Base-by-base conservation (phyloP, 2,113 vertebrate species). In the Ailurus styani region DNA sequence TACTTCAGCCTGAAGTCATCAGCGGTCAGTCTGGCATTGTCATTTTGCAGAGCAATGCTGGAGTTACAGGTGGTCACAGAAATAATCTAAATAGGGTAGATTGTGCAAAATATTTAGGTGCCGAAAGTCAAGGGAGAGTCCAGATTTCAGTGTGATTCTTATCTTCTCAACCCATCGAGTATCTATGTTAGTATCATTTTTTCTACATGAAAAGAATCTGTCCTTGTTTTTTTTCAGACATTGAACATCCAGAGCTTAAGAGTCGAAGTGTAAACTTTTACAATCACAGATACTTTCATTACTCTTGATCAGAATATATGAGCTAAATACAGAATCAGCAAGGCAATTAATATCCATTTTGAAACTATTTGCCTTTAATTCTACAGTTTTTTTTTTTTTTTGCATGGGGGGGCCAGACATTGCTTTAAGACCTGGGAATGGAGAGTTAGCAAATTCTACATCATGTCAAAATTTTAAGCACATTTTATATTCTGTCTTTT, bases 1-100 rank as follows among this genome's bases (percentile, higher is more conserved):
- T 98, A 99, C 99, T 99, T 99, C 93, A 99, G 96, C 87, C 98
- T 99, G 97, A 99, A 99, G 98, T 99, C 99, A 1, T 99, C 99
- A 0, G 99, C 98, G 0, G 99, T 98, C 97, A 99, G 98, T 91
- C 98, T 98, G 95, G 99, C 98, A 0, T 99, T 99, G 98, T 99
- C 99, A 0, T 98, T 98, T 95, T 99, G 99, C 89, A 99, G 10
- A 73, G 98, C 45, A n/a, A 99, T 68, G 25, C 98, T 98, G 97
- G 99, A 98, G 0, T 99, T 99, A 42, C 97, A 98, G 62, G 98
- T 75, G 2, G 98, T 98, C 17, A 88, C 75, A 86, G 98, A 95
- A 84, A 97, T 97, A 37, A 99, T 98, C 99, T 99, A 96, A 72
- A 91, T 11, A 37, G 62, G 40, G 34, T n/a, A 95, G 75, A 95